These are phyloP conservation scores for Epinotia nisella DNA, from an alignment of 2,888 invertebrate species.

Conservation along the genomic window DNA sequence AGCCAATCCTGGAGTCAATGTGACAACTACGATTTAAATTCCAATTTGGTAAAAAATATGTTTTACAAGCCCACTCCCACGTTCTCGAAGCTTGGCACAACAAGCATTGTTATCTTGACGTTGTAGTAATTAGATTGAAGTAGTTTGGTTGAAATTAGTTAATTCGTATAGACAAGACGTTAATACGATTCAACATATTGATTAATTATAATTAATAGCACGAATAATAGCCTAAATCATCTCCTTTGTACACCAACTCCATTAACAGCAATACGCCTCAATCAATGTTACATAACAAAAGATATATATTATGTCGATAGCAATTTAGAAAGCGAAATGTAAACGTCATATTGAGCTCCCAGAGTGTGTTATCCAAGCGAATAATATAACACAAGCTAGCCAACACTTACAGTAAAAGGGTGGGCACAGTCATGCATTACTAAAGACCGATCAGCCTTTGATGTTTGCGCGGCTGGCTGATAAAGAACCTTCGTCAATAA, in stretches of 20 bases:
- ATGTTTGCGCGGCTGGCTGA: slow-evolving; percentile 10
- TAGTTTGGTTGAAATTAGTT: too few species aligned
- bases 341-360: background rate
- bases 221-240: background rate
- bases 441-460: slow-evolving; percentile 18
- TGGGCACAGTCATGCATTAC: background rate
- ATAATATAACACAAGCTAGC: background rate
- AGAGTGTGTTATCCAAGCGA: background rate
- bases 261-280: background rate
- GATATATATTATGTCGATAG: background rate
- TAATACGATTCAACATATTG: background rate
- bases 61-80: too few species aligned
- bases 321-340: background rate
- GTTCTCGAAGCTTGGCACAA: too few species aligned
- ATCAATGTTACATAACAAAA: background rate
- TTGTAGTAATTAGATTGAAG: too few species aligned
- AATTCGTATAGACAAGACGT: too few species aligned
- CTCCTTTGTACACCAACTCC: background rate
- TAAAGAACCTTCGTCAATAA: slow-evolving; percentile 26
- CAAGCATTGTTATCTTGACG: too few species aligned
- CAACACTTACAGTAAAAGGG: background rate
- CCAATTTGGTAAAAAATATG: too few species aligned
- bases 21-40: too few species aligned
- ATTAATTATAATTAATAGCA: background rate
- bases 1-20: too few species aligned